Base-by-base conservation (phyloP, 2,888 invertebrate genomes). In the Gasteruption jaculator region DNA sequence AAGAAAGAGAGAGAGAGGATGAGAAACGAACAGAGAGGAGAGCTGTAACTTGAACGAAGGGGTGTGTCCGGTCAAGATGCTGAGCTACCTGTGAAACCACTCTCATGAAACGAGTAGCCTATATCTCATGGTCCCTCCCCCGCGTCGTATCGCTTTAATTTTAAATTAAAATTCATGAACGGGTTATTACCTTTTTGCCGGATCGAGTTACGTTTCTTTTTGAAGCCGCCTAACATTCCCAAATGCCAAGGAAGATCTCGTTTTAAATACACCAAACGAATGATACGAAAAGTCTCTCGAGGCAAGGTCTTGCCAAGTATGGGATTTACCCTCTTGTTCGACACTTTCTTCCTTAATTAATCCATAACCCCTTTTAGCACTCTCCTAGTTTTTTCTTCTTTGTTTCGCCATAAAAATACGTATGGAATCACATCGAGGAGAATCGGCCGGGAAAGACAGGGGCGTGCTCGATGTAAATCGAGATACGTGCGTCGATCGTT, bases 111-210 rank as follows among this genome's bases (percentile, higher is more conserved):
- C 42, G 45, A 52, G 56, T n/a, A n/a, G n/a, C n/a, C 53, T 53
- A 55, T 55, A 56, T 49, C 53, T 56, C 50, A 54, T 50, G 46
- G 53, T 52, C 54, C 58, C 57, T 60, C 58, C 61, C 54, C 56
- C 54, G 54, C 58, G 48, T 54, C 49, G 56, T 54, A 58, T 61
- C 57, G 60, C 56, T 61, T 61, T 63, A 63, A 63, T 63, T 62
- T 59, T 57, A 57, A 60, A 63, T 63, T 61, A 61, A 63, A 63
- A 62, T 63, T 63, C 61, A 62, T 61, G 58, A 61, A 54, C 52
- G 50, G 58, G 50, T 58, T 56, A 53, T 57, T 54, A 60, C 56
- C 57, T 58, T 56, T 56, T 56, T 58, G 53, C 52, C 51, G 50
- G 54, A 55, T 59, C 55, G 51, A 45, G 48, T 60, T 58, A 54